Percentiles rank a stretch among this genome's conserved stretches.
phyloP scores from a whole-genome alignment of 1,140 invertebrate species.

The Neelides sp. region DNA sequence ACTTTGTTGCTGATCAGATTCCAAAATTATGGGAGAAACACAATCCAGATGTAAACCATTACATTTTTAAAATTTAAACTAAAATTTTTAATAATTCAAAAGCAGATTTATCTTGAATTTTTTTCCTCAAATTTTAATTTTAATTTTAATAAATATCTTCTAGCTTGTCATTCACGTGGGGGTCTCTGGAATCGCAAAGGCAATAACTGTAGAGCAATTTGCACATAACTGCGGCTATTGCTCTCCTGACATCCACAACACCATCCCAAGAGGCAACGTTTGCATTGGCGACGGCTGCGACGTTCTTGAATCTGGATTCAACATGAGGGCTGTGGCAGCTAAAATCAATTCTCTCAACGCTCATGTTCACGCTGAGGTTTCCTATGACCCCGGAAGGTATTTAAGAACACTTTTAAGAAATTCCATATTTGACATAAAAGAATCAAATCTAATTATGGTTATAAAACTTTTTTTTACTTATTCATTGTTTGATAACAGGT shows the following conservation, averaged over 20 bases:
- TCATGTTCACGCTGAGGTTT: slow-evolving; percentile 36
- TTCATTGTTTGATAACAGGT: slow-evolving; percentile 32
- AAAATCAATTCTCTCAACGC: slow-evolving; percentile 34
- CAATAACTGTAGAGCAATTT: slow-evolving; percentile 39
- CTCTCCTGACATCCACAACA: slow-evolving; percentile 35
- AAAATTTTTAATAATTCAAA: slow-evolving; percentile 4
- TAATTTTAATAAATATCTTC: no score
- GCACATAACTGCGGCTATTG: slow-evolving; percentile 40
- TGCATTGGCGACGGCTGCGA: slow-evolving; percentile 32
- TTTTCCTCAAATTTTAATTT: slow-evolving; percentile 8
- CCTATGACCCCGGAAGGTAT: slow-evolving; percentile 36
- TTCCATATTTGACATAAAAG: not conserved
- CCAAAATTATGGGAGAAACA: slow-evolving; percentile 34
- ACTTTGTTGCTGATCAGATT: slow-evolving; percentile 32
- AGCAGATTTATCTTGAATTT: slow-evolving; percentile 2
- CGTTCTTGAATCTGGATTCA: slow-evolving; percentile 32
- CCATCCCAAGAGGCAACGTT: slow-evolving; percentile 34
- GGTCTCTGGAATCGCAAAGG: slow-evolving; percentile 40
- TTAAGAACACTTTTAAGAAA: not conserved
- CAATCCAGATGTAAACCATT: slow-evolving; percentile 32
- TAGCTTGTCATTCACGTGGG: slow-evolving; percentile 42
- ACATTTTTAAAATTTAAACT: no score
- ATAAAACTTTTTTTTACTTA: not conserved
- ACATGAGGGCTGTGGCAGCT: slow-evolving; percentile 37
- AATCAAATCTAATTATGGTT: slow-evolving; percentile 4